These are phyloP conservation scores for Noctua janthe DNA, from an alignment of 2,888 invertebrate genomes.

Conservation along the genomic window DNA sequence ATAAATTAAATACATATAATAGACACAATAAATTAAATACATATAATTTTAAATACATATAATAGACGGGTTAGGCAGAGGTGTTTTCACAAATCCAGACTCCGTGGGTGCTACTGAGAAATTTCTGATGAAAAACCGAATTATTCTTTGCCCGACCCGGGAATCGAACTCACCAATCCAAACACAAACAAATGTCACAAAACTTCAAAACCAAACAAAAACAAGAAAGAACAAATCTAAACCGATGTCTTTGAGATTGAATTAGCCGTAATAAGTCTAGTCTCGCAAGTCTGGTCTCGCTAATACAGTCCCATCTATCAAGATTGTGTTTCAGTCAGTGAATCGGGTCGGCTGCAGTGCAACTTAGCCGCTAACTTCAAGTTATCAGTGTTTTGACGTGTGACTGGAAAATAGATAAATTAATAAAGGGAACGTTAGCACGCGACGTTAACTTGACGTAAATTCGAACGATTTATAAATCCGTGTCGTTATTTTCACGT, in stretches of 20 bases:
- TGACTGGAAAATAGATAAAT: not conserved
- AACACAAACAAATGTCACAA: conserved; percentile 10
- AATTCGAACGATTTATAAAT: too few relatives aligned
- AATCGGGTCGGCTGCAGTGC: conserved; percentile 11
- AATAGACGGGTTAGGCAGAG: too few relatives aligned
- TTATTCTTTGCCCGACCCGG: too few relatives aligned
- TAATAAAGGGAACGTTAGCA: too few relatives aligned
- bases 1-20: too few relatives aligned
- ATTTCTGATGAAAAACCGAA: too few relatives aligned
- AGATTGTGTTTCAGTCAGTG: conserved; percentile 46
- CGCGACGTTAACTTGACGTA: too few relatives aligned
- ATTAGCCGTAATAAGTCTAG: conserved; percentile 37
- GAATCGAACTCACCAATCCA: not conserved
- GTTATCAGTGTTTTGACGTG: conserved; percentile 37
- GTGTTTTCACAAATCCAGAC: too few relatives aligned
- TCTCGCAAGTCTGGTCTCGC: not conserved
- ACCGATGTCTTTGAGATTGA: conserved; percentile 20
- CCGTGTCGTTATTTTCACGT: too few relatives aligned
- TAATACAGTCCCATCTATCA: conserved; percentile 51
- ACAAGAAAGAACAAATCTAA: conserved; percentile 5
- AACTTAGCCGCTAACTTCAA: conserved; percentile 41
- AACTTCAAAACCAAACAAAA: conserved; percentile 5
- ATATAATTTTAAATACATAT: too few relatives aligned
- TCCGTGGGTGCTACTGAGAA: too few relatives aligned
- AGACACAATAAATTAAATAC: too few relatives aligned